phyloP scores from a whole-genome alignment of 2,113 vertebrate species.

The Acinonyx jubatus region DNA sequence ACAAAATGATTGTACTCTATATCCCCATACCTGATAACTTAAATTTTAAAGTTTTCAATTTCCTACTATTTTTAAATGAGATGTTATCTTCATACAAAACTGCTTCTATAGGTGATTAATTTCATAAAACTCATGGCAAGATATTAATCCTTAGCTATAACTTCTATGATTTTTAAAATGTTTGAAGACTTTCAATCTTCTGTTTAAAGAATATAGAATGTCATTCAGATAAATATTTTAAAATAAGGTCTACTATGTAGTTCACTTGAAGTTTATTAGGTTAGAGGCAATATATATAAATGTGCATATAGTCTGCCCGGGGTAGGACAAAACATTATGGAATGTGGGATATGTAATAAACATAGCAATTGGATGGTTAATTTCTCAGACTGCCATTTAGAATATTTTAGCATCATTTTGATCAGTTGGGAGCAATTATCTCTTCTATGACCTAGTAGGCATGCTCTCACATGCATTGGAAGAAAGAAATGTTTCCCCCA shows the following conservation, averaged over 20 bases:
- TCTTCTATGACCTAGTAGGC: neutral
- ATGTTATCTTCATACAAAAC: neutral
- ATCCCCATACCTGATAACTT: neutral
- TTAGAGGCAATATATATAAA: neutral
- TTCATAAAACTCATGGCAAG: neutral
- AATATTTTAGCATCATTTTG: neutral
- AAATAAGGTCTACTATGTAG: neutral
- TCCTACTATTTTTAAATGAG: constrained; percentile 29
- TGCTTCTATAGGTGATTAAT: neutral
- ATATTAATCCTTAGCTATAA: neutral
- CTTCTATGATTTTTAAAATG: neutral
- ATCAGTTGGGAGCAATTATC: neutral
- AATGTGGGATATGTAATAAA: neutral
- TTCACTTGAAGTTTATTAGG: neutral
- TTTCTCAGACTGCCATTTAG: neutral
- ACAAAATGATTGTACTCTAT: neutral
- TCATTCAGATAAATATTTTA: neutral
- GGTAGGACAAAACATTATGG: neutral
- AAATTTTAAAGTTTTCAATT: neutral
- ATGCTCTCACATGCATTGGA: neutral
- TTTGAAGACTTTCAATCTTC: neutral
- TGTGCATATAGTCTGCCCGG: neutral
- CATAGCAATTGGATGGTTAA: neutral
- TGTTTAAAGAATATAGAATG: neutral
- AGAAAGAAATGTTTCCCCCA: neutral